Evolutionary conservation across 2,888 invertebrate species (phyloP), one percentile per base, ranked within the genome.

Genomic region (Seira musarum): DNA sequence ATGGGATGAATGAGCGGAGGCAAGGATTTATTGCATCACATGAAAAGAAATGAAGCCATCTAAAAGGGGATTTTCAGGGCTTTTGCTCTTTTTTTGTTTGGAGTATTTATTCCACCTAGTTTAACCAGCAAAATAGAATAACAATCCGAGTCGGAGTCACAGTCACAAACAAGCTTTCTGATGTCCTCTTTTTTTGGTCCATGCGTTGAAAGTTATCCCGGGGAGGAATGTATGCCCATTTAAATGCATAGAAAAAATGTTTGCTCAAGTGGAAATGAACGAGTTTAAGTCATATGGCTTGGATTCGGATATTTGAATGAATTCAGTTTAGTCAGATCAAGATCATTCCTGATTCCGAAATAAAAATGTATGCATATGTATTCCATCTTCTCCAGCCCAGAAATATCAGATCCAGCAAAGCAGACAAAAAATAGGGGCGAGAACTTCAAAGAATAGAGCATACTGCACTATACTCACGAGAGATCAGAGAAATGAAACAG

Each of bases 351-450:
- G 40, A 40, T 8, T 5, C 40, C 40, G 40, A 8, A 8, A 13
- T 40, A 13, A 8, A 13, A 8, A 40, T 40, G 6, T 40, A 40
- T 13, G 40, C 13, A 40, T 13, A 13, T 40, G 13, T 13, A 40
- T 40, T 5, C 6, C 40, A 40, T 40, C 5, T 40, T 13, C 40
- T 40, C 13, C 40, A 40, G 71, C 66, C 70, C 70, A 77, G 77
- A 66, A 53, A 76, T 70, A 30, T 24, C 22, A 60, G 66, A 22
- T 21, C 63, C 21, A 22, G n/a, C 57, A 65, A 24, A 76, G 72
- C 67, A 63, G 66, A 30, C 72, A n/a, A n/a, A 69, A 75, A 73
- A 75, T 78, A 67, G 70, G 66, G 79, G 80, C 79, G 72, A 80
- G 79, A 77, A 76, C 76, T n/a, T n/a, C n/a, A n/a, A n/a, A n/a